Evolutionary conservation across 2,888 invertebrate genomes (phyloP), one percentile per base, ranked within the genome.

Genomic region (Melipona bicolor): DNA sequence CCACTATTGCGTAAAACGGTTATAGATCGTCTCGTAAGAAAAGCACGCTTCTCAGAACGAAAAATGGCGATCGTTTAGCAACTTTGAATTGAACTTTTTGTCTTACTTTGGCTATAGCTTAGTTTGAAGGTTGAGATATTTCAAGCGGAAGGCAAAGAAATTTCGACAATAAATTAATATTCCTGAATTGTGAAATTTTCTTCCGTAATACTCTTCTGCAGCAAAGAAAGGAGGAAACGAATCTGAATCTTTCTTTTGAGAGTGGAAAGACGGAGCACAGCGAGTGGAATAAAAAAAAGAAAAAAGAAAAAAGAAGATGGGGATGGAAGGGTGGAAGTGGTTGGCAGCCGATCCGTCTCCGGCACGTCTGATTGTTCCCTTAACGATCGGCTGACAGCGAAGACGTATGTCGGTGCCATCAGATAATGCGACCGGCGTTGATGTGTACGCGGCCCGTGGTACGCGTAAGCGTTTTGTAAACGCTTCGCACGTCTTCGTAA

Each of bases 311-410:
- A 84, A 52, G 70, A 73, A 59, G 72, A 52, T 50, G 6, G 36
- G 13, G 76, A 24, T 21, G 52, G 54, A 32, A 50, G 69, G 81
- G 67, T 70, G 75, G 54, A 64, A 71, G 61, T 76, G 52, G 69
- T 52, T 64, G 74, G 77, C 75, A 79, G 80, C 62, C 86, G 84
- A 89, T 84, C 80, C 83, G 79, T 89, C 85, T 86, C 82, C 72
- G 69, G 80, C 72, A 79, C 74, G 81, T 88, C 86, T 90, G 89
- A 89, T 90, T 89, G 88, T 89, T 89, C 81, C 85, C 87, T 88
- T 89, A 89, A 89, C 89, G 89, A 89, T 89, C 83, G 88, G 80
- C 87, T 89, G 90, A 91, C 90, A 91, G 88, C 83, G 85, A 88
- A 90, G 89, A 90, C 83, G 85, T 90, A 89, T 90, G 89, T 88